Evolutionary conservation across 2,113 vertebrate genomes (phyloP).

Genomic region (Lucifuga dentata): DNA sequence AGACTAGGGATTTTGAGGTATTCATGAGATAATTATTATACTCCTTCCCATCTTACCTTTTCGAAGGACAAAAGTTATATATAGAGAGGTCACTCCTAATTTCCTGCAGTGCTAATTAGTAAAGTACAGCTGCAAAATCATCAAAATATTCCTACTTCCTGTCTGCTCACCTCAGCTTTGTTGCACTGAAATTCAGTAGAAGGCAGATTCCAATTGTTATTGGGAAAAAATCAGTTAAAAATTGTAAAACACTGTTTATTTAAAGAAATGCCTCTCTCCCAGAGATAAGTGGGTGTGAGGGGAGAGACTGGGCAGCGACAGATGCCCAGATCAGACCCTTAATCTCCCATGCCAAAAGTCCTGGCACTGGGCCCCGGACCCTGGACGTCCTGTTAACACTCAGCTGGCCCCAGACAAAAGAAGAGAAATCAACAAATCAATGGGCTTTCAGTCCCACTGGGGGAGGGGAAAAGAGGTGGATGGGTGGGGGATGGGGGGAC

Average conservation of each 20-base stretch:
- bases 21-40: no score
- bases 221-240: not conserved
- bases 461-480: conserved; percentile 48
- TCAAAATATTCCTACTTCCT: no score
- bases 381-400: conserved; percentile 73
- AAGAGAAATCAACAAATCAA: conserved; percentile 81
- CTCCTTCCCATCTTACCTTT: no score
- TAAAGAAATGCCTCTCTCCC: conserved; percentile 13
- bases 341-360: conserved; percentile 75
- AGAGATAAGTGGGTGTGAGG: conserved; percentile 13
- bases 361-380: conserved; percentile 64
- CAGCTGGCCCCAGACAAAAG: conserved; percentile 68
- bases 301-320: conserved; percentile 58
- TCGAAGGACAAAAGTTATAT: no score
- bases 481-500: not conserved
- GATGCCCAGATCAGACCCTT: conserved; percentile 71
- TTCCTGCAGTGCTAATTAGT: no score
- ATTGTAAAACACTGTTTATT: conserved; percentile 12
- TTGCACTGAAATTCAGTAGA: not conserved
- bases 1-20: no score
- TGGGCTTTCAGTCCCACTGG: conserved; percentile 59
- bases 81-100: no score
- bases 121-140: no score
- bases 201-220: not conserved
- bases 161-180: not conserved